Evolutionary conservation across 2,888 invertebrate species (phyloP), one percentile per base, ranked within the genome.

Genomic region (Shargacucullia verbasci): DNA sequence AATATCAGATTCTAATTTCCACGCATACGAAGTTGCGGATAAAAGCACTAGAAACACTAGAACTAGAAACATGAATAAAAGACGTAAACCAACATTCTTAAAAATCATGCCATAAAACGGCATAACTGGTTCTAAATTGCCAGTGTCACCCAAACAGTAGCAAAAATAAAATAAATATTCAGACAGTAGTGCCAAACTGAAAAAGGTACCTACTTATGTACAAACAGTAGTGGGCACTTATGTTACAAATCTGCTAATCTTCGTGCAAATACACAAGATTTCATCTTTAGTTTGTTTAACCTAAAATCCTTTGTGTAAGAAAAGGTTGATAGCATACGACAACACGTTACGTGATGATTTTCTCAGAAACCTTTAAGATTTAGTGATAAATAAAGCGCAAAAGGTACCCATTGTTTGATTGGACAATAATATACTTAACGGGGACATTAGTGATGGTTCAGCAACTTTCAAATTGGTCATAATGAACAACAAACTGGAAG

Each of bases 201-300:
- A 20, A 20, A 20, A 20, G 4, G 20, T 20, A 20, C 2, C 2
- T 20, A 14, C 11, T 52, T 14, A 25, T 38, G 31, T 12, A 37
- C 55, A 40, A 45, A 64, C 62, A 48, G 62, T 68, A 68, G 41
- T 31, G 31, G 47, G 47, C 20, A 48, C 38, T 6, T 40, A n/a
- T n/a, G 27, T 46, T 7, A 25, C 47, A 59, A 61, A 52, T 46
- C 60, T 46, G 48, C 35, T 52, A 56, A 69, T 70, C 63, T 63
- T 25, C 0, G n/a, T 40, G 45, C 40, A 57, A 65, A 63, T 12
- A 48, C 12, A 29, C 12, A 13, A 61, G 44, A 52, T 66, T n/a
- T 50, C 37, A 46, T 35, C 25, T 34, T 5, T 13, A 13, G 25
- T 41, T 41, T 34, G 34, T 20, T 29, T 43, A 52, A 47, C 31